Evolutionary conservation across 1,140 invertebrate genomes (phyloP), one percentile per base, ranked within the genome.

Genomic region (Lerema accius): DNA sequence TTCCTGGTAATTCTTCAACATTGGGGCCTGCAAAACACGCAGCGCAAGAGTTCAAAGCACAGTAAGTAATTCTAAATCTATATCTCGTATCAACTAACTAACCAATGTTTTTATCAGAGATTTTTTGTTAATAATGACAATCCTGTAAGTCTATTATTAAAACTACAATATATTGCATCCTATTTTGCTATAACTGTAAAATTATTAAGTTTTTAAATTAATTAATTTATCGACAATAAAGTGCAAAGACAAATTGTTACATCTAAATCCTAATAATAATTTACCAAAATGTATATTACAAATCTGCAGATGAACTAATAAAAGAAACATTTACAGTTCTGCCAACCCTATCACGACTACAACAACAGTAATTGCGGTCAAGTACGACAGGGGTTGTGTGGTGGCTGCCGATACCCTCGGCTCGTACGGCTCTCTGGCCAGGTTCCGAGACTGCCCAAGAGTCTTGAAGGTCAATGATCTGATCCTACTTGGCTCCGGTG

Each of bases 331-430:
- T 71, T 73, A 5, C 77, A 87, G 82, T 86, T 92, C 63, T 72
- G 97, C 96, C 42, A 87, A 92, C 49, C 97, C 97, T 3, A 95
- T 96, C 46, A 97, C 96, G 5, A 99, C 97, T 10, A 97, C 96
- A 19, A 96, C 97, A 10, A 98, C 98, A 1, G 96, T 99, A 0
- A 84, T 99, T 32, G 98, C 95, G 15, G 76, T 99, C 5, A 94
- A 95, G 63, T 99, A 96, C 78, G 94, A 98, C 80, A 95, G 94
- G 76, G 98, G 98, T 45, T 95, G 99, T 14, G 92, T 98, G 11
- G 94, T 99, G 42, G 97, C 97, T 45, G 98, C 97, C 23, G 98
- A 99, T 90, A 94, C 94, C 42, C 91, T 99, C 0, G 97, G 95
- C 4, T 98, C 97, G 0, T 99, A 99, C 89, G 98, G 98, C 7